These are phyloP conservation scores for Neodiprion fabricii DNA, from an alignment of 1,140 invertebrate species.

Conservation along the genomic window DNA sequence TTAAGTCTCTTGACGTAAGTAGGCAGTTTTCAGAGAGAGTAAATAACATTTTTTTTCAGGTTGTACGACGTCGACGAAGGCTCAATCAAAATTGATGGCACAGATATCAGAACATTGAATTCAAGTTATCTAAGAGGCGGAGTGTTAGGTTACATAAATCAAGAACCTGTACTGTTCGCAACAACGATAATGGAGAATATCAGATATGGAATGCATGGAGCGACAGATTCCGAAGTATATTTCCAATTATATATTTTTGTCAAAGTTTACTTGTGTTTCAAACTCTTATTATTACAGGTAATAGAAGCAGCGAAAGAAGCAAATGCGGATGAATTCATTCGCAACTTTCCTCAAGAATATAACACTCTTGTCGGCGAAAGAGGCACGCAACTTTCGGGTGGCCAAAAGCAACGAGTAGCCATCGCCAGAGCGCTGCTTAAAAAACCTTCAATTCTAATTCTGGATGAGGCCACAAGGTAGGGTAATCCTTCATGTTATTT, in stretches of 20 bases:
- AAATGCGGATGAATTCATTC: constrained; percentile 91
- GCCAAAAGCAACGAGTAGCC: constrained; percentile 90
- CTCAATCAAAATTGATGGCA: constrained; percentile 79
- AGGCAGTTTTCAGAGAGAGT: neutral
- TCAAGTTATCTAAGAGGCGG: constrained; percentile 84
- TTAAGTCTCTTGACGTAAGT: neutral
- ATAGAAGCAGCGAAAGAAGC: constrained; percentile 82
- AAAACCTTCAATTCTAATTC: constrained; percentile 82
- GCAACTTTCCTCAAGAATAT: constrained; percentile 83
- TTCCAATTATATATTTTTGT: constrained; percentile 19
- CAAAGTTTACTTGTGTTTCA: constrained; percentile 24
- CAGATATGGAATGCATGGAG: constrained; percentile 82
- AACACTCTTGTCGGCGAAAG: constrained; percentile 88
- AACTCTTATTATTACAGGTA: constrained; percentile 59
- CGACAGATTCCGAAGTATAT: constrained; percentile 70
- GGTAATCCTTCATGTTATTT: constrained; percentile 11
- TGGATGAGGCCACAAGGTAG: constrained; percentile 92
- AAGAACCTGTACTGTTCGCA: constrained; percentile 93
- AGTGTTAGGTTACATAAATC: constrained; percentile 88
- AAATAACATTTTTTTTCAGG: constrained; percentile 53
- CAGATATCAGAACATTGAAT: constrained; percentile 78
- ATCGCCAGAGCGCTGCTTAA: constrained; percentile 89
- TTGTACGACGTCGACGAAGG: constrained; percentile 88
- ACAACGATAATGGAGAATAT: constrained; percentile 94
- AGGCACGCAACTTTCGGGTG: constrained; percentile 87